Evolutionary conservation across 2,113 vertebrate genomes (phyloP), one percentile per base, ranked within the genome.

Genomic region (Machaerirhynchus nigripectus): DNA sequence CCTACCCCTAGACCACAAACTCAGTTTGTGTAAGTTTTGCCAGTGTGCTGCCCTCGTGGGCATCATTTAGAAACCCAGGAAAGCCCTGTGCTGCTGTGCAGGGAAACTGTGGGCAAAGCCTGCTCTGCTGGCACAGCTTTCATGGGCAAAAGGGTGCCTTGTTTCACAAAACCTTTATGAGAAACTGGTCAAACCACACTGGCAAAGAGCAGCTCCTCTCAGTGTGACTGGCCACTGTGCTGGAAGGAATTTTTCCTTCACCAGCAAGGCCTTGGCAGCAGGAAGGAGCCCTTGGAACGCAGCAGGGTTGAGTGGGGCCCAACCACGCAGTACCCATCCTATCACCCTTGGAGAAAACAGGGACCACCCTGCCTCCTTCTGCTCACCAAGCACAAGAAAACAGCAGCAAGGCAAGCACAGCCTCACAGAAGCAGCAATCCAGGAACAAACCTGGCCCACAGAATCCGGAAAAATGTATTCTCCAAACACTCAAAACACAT

Each of bases 191-290:
- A 95, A 84, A 89, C 44, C 68, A 56, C 37, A 20, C 49, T 47
- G 59, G 71, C 73, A 74, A 77, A 27, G 20, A 77, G 64, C 77
- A 81, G 59, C 37, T 86, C 53, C 30, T 56, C 64, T 56, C 40
- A 73, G 90, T 0, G 0, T 13, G 42, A 61, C n/a, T 17, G 3
- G 64, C 28, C 2, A 5, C 60, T 47, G 21, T 4, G 19, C 80
- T 84, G 40, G 77, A 64, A 87, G 55, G 49, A 84, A 14, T 52
- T 91, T 69, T 30, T 47, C 55, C 35, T 80, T 69, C 5, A 5
- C 39, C 71, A 77, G 39, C 39, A 76, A 83, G 77, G 39, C 47
- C n/a, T 22, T 47, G 28, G 61, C 52, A 63, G 47, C 39, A 75
- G 39, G 24, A 44, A 90, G 35, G 23, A 86, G 21, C 19, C 57